These are phyloP conservation scores for Drosophila baimaii DNA, from an alignment of 1,140 invertebrate species.

Conservation along the genomic window DNA sequence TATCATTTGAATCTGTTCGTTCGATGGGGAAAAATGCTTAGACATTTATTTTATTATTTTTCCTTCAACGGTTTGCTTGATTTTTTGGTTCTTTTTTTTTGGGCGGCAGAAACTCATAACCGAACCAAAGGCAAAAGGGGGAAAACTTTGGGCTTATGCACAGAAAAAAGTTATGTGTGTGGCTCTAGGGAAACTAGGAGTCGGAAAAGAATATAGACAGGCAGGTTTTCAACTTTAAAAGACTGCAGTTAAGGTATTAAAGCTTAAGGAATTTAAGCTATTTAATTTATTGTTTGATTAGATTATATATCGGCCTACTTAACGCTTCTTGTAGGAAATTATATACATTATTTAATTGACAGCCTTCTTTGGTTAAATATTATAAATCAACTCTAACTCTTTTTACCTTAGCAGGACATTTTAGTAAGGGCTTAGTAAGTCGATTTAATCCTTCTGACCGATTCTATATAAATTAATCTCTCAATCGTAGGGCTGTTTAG, in stretches of 20 bases:
- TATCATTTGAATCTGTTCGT: constrained; percentile 60
- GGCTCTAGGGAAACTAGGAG: neutral
- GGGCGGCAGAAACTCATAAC: constrained; percentile 47
- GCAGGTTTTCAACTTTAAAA: neutral
- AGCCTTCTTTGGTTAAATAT: too few relatives aligned
- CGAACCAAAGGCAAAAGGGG: constrained; percentile 15
- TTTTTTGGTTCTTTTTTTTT: constrained; percentile 12
- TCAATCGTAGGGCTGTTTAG: too few relatives aligned
- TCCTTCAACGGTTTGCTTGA: constrained; percentile 6
- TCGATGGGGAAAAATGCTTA: constrained; percentile 39
- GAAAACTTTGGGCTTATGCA: constrained; percentile 14
- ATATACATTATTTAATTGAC: too few relatives aligned
- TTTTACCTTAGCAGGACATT: too few relatives aligned
- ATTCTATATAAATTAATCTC: too few relatives aligned
- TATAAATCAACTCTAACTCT: too few relatives aligned
- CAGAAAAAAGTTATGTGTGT: constrained; percentile 41
- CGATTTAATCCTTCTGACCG: too few relatives aligned
- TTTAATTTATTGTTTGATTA: neutral
- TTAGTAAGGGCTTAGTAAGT: too few relatives aligned
- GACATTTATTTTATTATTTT: constrained; percentile 64
- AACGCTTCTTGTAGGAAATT: too few relatives aligned
- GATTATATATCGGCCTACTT: neutral
- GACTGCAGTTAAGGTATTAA: neutral
- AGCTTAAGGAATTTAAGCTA: neutral
- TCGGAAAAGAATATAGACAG: neutral